These are phyloP conservation scores for Aradophagus sp. DNA, from an alignment of 1,140 invertebrate genomes.

Conservation along the genomic window DNA sequence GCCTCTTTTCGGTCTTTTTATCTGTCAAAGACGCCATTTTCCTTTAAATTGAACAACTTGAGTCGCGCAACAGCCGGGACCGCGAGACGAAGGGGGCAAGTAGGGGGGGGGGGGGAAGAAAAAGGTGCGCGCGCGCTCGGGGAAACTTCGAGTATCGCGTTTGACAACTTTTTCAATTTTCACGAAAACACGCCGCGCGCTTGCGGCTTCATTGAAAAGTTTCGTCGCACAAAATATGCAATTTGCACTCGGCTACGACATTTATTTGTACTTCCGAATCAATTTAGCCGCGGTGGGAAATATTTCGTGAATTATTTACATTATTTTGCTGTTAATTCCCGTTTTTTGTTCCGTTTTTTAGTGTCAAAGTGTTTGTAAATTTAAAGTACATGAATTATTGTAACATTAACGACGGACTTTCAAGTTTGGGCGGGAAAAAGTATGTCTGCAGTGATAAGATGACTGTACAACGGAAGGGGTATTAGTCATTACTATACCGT, in stretches of 20 bases:
- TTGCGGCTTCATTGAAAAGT: slow-evolving; percentile 42
- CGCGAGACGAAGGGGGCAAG: neutral
- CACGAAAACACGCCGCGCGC: slow-evolving; percentile 43
- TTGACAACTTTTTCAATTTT: slow-evolving; percentile 56
- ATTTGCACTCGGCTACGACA: slow-evolving; percentile 34
- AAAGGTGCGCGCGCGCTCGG: slow-evolving; percentile 27
- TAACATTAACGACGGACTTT: too few species aligned
- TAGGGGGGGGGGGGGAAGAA: neutral
- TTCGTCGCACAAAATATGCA: slow-evolving; percentile 44
- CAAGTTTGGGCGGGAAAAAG: too few species aligned
- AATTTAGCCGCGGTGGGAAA: slow-evolving; percentile 31
- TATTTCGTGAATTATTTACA: slow-evolving; percentile 31
- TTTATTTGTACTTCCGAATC: slow-evolving; percentile 43
- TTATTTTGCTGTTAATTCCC: slow-evolving; percentile 16
- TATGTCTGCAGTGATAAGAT: too few species aligned
- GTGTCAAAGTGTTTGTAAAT: too few species aligned
- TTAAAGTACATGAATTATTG: too few species aligned
- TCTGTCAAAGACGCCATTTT: slow-evolving; percentile 24
- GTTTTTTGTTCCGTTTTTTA: slow-evolving; percentile 7
- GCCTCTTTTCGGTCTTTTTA: too few species aligned
- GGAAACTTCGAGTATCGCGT: slow-evolving; percentile 47
- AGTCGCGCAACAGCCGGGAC: neutral
- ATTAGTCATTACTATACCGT: too few species aligned
- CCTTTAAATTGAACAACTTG: slow-evolving; percentile 32
- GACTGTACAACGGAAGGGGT: too few species aligned